Base-by-base conservation (phyloP, 2,797 vertebrate species). In the Echeneis naucrates region DNA sequence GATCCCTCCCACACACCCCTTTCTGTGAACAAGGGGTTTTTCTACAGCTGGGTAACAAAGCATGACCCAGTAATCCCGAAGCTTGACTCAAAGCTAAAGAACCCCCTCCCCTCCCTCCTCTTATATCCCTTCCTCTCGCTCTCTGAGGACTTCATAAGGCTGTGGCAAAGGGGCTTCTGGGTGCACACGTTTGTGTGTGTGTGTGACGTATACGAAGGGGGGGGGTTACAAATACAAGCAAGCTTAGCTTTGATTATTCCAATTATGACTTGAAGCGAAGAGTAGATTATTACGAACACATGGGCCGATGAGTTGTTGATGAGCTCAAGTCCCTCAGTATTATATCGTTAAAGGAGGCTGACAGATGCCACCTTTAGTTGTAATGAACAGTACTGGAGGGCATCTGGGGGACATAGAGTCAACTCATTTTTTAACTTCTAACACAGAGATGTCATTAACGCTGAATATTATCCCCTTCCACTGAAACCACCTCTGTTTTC, bases 21-120 rank as follows among this genome's bases (percentile, higher is more conserved):
- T 83, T 89, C 88, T 89, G 88, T 92, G 91, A 94, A 92, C 90
- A 92, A 92, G 90, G 87, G 88, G 54, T 88, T 92, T 92, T 92
- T 93, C 91, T 94, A 93, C 94, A 94, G 94, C 93, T 94, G 94
- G 92, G 91, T 93, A 95, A 94, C 94, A 94, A 94, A 93, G 94
- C 93, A 92, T 95, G 93, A 94, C 93, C 93, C 94, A 94, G 92
- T 95, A 95, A 95, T 94, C 94, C 94, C 86, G 84, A 91, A 92
- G 90, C 90, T 92, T 92, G 90, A 93, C 91, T 94, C 90, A 92
- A 93, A 94, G 89, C 91, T 92, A 87, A 87, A 92, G 81, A 81
- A 80, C 9, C 75, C 81, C 33, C 4, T 2, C 73, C 72, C 65
- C 79, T 82, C 84, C 84, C 87, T 77, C 83, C 75, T 82, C 69